phyloP scores from a whole-genome alignment of 2,113 vertebrate species.

The Hyaena hyaena region DNA sequence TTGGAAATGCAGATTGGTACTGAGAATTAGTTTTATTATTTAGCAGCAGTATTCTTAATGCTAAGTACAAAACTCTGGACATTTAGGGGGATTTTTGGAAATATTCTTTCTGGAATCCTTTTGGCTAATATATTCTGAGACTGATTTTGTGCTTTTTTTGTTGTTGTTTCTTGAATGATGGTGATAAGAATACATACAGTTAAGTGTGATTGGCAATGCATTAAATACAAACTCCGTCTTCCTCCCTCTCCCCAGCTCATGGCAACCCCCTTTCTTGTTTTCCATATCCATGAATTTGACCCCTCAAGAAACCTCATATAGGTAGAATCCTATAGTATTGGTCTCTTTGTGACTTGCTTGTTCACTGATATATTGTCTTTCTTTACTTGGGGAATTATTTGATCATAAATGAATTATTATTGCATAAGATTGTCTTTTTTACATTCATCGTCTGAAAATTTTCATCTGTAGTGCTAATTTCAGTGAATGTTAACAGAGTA shows the following conservation, averaged over 20 bases:
- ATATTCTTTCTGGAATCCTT: background rate
- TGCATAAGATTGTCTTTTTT: constrained; percentile 33
- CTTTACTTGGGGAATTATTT: constrained; percentile 22
- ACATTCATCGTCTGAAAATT: constrained; percentile 5
- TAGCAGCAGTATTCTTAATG: background rate
- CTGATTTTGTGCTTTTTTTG: background rate
- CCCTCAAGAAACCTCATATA: background rate
- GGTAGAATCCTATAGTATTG: background rate
- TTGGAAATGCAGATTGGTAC: background rate
- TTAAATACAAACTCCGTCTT: background rate
- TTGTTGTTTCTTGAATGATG: background rate
- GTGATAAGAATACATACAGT: background rate
- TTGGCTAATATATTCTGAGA: background rate
- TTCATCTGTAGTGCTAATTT: constrained; percentile 3
- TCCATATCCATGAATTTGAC: background rate
- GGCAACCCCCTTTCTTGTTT: background rate
- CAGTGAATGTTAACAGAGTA: background rate
- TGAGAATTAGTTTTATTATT: constrained; percentile 19
- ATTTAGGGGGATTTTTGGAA: background rate
- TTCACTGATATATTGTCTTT: constrained; percentile 19
- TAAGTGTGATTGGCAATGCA: background rate
- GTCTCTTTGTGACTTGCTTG: background rate
- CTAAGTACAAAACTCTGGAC: background rate
- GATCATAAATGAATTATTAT: constrained; percentile 28
- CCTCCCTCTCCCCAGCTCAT: rapidly evolving